phyloP scores from a whole-genome alignment of 2,113 vertebrate genomes.

The Carassius gibelio region DNA sequence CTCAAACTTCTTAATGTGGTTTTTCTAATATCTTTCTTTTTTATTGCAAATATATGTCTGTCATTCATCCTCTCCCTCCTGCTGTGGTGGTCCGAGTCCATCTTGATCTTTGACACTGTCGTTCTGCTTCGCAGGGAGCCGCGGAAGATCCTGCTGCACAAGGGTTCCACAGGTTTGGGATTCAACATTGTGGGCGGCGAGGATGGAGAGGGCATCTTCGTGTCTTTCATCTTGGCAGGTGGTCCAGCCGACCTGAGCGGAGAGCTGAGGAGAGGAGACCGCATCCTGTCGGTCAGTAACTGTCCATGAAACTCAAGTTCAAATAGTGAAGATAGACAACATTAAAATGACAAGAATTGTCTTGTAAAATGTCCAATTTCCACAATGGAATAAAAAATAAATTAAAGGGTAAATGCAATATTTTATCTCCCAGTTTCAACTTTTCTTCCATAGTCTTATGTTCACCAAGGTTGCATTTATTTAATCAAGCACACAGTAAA shows the following conservation, averaged over 20 bases:
- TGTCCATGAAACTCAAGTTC: background rate
- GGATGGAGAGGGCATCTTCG: conserved; percentile 97
- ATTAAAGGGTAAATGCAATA: too few relatives aligned
- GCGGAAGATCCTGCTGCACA: conserved; percentile 95
- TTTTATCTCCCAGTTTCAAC: too few relatives aligned
- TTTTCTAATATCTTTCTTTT: background rate
- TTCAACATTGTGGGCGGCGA: conserved; percentile 99
- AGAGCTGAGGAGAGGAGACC: conserved; percentile 94
- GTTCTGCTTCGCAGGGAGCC: conserved; percentile 83
- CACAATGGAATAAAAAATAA: too few relatives aligned
- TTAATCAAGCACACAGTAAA: background rate
- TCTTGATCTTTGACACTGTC: conserved; percentile 60
- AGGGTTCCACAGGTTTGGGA: conserved; percentile 95
- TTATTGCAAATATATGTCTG: conserved; percentile 30
- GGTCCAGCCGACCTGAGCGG: conserved; percentile 97
- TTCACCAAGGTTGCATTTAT: background rate
- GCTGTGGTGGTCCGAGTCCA: conserved; percentile 41
- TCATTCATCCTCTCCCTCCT: conserved; percentile 7
- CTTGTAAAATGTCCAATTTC: too few relatives aligned
- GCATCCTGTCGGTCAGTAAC: conserved; percentile 92
- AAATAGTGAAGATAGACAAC: too few relatives aligned
- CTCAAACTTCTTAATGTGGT: background rate
- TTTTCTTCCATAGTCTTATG: background rate
- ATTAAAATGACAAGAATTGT: background rate
- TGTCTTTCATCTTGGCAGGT: conserved; percentile 97